A percentile compares a stretch with the other conserved stretches of the same genome.
Conservation (phyloP, 2,797 vertebrate species). For the Gastrophryne carolinensis region DNA sequence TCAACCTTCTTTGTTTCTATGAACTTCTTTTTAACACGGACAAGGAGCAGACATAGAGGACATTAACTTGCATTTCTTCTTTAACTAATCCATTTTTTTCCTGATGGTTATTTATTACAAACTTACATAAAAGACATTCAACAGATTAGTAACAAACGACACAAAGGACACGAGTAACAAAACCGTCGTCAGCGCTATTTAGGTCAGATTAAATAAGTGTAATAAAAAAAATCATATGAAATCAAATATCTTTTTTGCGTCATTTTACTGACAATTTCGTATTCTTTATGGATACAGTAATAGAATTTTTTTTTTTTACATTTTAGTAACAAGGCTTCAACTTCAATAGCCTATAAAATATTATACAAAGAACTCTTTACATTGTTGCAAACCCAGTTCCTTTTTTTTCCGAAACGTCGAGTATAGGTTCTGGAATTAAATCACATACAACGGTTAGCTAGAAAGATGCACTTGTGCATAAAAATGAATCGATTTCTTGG, state of each 20-base stretch:
- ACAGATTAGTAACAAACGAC: neutral
- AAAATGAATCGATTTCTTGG: constrained; percentile 48
- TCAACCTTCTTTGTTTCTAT: too few relatives aligned
- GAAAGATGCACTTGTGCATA: constrained; percentile 52
- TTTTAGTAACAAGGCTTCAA: constrained; percentile 52
- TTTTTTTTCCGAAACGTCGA: constrained; percentile 36
- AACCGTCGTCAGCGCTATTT: neutral
- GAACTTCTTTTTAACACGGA: too few relatives aligned
- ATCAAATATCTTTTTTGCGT: constrained; percentile 31
- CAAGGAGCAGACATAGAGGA: too few relatives aligned
- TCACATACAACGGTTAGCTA: constrained; percentile 50
- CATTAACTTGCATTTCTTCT: too few relatives aligned
- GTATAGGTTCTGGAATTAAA: constrained; percentile 41
- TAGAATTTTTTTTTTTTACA: constrained; percentile 45
- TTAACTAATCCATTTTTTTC: too few relatives aligned
- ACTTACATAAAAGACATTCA: neutral
- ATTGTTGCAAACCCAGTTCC: constrained; percentile 49
- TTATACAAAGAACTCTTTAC: constrained; percentile 53
- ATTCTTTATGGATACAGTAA: constrained; percentile 51
- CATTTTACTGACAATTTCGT: constrained; percentile 45
- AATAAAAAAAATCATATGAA: constrained; percentile 26
- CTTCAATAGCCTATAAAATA: constrained; percentile 52
- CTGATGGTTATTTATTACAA: too few relatives aligned
- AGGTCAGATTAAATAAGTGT: too few relatives aligned
- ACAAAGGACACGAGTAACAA: neutral